Percentiles rank a stretch among this genome's conserved stretches.
phyloP scores from a whole-genome alignment of 2,113 vertebrate genomes.

The Pseudorasbora parva region DNA sequence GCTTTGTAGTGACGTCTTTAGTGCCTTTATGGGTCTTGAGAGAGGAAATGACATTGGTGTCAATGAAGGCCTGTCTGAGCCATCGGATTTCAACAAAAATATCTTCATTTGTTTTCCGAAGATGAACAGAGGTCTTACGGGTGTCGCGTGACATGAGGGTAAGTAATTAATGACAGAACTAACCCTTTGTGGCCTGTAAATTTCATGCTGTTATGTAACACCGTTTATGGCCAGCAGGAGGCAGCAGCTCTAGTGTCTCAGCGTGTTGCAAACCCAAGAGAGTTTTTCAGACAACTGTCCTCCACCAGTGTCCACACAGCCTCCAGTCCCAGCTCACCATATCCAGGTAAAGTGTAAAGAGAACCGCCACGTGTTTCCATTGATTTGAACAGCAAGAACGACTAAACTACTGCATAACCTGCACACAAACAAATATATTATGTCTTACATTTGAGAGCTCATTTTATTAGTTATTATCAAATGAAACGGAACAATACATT shows the following conservation, averaged over 20 bases:
- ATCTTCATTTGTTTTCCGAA: too few relatives aligned
- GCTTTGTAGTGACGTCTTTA: too few relatives aligned
- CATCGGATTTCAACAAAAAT: too few relatives aligned
- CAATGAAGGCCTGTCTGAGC: too few relatives aligned
- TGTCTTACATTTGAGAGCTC: not conserved
- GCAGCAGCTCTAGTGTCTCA: conserved; percentile 65
- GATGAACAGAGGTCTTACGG: too few relatives aligned
- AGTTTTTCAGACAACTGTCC: conserved; percentile 68
- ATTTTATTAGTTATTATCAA: not conserved
- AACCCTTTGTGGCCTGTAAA: not conserved
- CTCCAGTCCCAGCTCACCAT: conserved; percentile 6
- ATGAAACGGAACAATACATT: not conserved
- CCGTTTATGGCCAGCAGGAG: conserved; percentile 56
- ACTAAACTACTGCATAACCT: not conserved
- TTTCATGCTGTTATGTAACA: not conserved
- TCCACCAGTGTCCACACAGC: conserved; percentile 48
- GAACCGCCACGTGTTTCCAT: not conserved
- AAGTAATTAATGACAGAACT: too few relatives aligned
- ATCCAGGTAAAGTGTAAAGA: conserved; percentile 26
- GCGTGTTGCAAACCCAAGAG: conserved; percentile 63
- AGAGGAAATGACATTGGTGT: too few relatives aligned
- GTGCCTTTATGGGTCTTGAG: too few relatives aligned
- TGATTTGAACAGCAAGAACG: not conserved
- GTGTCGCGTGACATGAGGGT: too few relatives aligned
- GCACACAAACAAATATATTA: not conserved